Evolutionary conservation across 1,140 invertebrate species (phyloP), one percentile per base, ranked within the genome.

Genomic region (Bombus affinis): DNA sequence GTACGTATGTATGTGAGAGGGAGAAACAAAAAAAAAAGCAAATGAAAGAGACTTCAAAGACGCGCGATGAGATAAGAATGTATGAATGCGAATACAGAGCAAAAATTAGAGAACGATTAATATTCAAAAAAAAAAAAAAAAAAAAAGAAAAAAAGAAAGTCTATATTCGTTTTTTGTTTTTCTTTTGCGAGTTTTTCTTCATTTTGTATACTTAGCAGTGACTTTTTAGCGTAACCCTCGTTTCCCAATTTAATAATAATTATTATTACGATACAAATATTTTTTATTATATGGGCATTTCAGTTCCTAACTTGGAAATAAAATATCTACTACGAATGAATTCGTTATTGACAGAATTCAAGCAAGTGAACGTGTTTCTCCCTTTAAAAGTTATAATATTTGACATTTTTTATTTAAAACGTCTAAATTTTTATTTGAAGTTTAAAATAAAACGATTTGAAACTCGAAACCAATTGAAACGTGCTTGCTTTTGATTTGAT

Each of bases 281-380:
- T 93, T 93, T 93, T 93, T 92, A 92, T 92, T 92, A 92, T 92
- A 92, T 91, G 92, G 92, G 92, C 92, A 93, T 93, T 93, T 92
- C 91, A 93, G 92, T 93, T 93, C 92, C 92, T 93, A 93, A 92
- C 87, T 93, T 93, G 92, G 90, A 92, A 93, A 93, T 93, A 93
- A 93, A 93, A 92, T 91, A 93, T 92, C 87, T 92, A 91, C 91
- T 85, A 89, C 53, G 87, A 89, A 92, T 37, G 80, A 47, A 39
- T 71, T 80, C 62, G 86, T 86, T 77, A 86, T 89, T 89, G 59
- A 59, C 47, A 59, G 39, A 53, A 15, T 28, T 62, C 15, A 42
- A 57, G 70, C 44, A 28, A 22, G 70, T 39, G 28, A 72, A 42
- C 39, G 10, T 28, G 9, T 32, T 37, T 81, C 59, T 62, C 57